Conservation (phyloP, 2,888 invertebrate species). For the Drosophila histrio region DNA sequence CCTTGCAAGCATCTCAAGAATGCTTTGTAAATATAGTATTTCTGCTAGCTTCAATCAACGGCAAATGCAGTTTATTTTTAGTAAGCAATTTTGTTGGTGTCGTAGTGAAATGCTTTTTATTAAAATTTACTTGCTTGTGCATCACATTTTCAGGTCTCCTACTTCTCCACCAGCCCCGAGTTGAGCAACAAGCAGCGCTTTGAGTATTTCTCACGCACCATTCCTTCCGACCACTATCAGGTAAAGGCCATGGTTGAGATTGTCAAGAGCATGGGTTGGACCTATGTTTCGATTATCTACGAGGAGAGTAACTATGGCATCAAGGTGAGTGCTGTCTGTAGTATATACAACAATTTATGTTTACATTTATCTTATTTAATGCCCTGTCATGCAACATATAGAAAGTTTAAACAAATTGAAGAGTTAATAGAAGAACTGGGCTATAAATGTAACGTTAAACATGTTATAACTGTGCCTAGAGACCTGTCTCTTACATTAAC, state of each 20-base stretch:
- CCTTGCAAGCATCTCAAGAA: background rate
- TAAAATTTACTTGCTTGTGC: slow-evolving; percentile 12
- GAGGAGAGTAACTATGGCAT: slow-evolving; percentile 98
- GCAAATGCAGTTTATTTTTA: background rate
- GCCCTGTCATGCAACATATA: background rate
- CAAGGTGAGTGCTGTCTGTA: slow-evolving; percentile 87
- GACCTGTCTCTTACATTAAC: too few relatives aligned
- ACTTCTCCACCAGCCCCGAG: slow-evolving; percentile 97
- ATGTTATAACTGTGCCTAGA: too few relatives aligned
- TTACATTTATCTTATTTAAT: background rate
- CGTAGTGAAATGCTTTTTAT: slow-evolving; percentile 20
- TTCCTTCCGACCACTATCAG: slow-evolving; percentile 97
- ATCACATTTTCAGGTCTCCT: slow-evolving; percentile 90
- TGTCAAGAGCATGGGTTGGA: slow-evolving; percentile 93
- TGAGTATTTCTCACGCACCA: slow-evolving; percentile 96
- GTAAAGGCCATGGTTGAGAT: slow-evolving; percentile 98
- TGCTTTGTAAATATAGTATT: background rate
- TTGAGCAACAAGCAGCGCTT: slow-evolving; percentile 97
- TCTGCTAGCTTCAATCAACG: too few relatives aligned
- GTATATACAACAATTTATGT: background rate
- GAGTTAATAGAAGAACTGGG: too few relatives aligned
- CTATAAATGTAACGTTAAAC: too few relatives aligned
- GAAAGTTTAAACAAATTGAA: background rate
- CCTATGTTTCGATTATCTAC: slow-evolving; percentile 97
- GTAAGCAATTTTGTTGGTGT: slow-evolving; percentile 10